Base-by-base conservation (phyloP, 2,797 vertebrate species). In the Rallus crepitans region DNA sequence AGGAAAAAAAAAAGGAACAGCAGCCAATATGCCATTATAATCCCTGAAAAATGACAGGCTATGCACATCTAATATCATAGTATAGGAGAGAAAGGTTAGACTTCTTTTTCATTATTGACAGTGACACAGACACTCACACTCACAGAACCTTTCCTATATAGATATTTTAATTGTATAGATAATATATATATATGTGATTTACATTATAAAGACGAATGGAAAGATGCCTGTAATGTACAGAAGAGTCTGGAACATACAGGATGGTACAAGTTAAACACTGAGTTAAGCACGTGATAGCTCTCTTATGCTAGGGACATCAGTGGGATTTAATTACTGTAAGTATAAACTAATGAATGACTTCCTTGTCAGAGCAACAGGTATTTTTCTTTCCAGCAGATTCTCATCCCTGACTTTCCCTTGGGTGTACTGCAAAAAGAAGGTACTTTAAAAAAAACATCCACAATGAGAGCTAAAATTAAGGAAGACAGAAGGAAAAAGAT, bases 21-120 rank as follows among this genome's bases (percentile, higher is more conserved):
- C 59, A 76, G 13, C 2, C 18, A 24, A 9, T 35, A 47, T 18
- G 7, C 13, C 23, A 12, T 69, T 37, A 40, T 15, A 85, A 50
- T 0, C 23, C 13, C 28, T 64, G n/a, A 83, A 64, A 86, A 39
- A 6, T 28, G 12, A 86, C 14, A 23, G 15, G 3, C 8, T 35
- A 1, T 25, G 8, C 13, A n/a, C 5, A 17, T 19, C 20, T 70
- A 57, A 23, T 19, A 24, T 2, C 0, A 4, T 21, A 72, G 17
- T 25, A 45, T 5, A 50, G 37, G 1, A 55, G 20, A 84, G 24
- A 85, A 87, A 70, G 1, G 0, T 57, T 50, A 50, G 40, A 48
- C 3, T 79, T 25, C 13, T 13, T 70, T 65, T 61, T 27, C 3
- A 4, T 72, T 69, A 24, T 20, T 71, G 27, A 71, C 23, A 33